Evolutionary conservation across 2,797 vertebrate species (phyloP).

Genomic region (Margarornis squamiger): DNA sequence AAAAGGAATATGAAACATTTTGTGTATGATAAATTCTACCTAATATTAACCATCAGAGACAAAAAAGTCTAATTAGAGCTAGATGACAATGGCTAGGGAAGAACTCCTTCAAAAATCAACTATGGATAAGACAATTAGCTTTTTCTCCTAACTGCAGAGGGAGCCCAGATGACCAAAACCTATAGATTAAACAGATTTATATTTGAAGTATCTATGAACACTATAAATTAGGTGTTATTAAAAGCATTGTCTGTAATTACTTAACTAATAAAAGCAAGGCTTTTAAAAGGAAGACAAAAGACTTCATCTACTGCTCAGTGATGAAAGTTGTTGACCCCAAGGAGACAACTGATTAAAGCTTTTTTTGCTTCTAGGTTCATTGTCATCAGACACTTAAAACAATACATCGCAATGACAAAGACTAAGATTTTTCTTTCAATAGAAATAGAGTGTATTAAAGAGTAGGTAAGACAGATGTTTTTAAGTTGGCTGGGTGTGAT

Average conservation of each 20-base stretch:
- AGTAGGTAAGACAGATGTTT: not conserved
- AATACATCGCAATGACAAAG: not conserved
- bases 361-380: not conserved
- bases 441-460: not conserved
- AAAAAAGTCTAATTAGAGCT: not conserved
- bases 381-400: not conserved
- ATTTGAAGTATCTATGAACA: not conserved
- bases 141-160: not conserved
- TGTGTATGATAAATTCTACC: not conserved
- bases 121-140: not conserved
- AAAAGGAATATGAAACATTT: not conserved
- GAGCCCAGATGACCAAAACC: not conserved
- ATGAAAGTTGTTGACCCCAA: not conserved
- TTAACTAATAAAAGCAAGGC: not conserved
- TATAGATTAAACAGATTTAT: not conserved
- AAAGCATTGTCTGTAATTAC: not conserved
- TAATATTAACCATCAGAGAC: not conserved
- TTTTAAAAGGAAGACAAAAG: not conserved
- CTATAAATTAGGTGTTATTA: not conserved
- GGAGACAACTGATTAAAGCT: not conserved
- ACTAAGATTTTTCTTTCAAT: not conserved
- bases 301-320: not conserved
- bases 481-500: not conserved
- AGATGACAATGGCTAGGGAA: not conserved
- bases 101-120: not conserved